Conservation (phyloP, 2,888 invertebrate species). For the Lasioglossum zephyrum region DNA sequence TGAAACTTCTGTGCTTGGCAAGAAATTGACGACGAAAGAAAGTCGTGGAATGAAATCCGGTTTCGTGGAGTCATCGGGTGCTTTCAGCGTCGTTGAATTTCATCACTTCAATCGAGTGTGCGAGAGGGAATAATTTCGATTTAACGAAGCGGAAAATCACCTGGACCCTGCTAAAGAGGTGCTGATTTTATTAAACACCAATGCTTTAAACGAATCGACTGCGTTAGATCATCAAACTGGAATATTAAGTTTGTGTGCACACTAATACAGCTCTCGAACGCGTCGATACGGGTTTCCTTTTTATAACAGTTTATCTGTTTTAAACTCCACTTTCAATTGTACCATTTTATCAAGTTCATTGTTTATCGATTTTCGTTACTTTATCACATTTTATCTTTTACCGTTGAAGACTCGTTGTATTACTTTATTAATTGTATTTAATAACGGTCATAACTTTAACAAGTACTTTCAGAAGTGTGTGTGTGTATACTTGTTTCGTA, state of each 20-base stretch:
- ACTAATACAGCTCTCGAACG: not conserved
- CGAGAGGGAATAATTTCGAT: slow-evolving; percentile 9
- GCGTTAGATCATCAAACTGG: not conserved
- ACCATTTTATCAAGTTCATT: not conserved
- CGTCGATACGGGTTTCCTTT: not conserved
- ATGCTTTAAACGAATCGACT: not conserved
- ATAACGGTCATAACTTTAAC: no score
- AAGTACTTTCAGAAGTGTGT: no score
- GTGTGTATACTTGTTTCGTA: no score
- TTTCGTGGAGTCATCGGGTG: slow-evolving; percentile 3
- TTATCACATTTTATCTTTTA: no score
- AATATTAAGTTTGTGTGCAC: not conserved
- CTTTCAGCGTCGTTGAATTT: slow-evolving; percentile 13
- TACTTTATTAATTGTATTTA: no score
- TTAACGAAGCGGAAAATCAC: not conserved
- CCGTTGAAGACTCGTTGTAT: no score
- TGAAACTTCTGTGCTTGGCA: slow-evolving; percentile 22
- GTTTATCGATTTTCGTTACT: no score
- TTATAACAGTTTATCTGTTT: not conserved
- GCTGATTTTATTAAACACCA: slow-evolving; percentile 15
- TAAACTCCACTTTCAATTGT: not conserved
- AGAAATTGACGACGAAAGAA: slow-evolving; percentile 14
- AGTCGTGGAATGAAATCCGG: slow-evolving; percentile 5
- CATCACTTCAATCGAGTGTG: not conserved
- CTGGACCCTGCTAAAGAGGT: not conserved